phyloP scores from a whole-genome alignment of 1,140 invertebrate genomes.

The Leptonema lineaticorne region DNA sequence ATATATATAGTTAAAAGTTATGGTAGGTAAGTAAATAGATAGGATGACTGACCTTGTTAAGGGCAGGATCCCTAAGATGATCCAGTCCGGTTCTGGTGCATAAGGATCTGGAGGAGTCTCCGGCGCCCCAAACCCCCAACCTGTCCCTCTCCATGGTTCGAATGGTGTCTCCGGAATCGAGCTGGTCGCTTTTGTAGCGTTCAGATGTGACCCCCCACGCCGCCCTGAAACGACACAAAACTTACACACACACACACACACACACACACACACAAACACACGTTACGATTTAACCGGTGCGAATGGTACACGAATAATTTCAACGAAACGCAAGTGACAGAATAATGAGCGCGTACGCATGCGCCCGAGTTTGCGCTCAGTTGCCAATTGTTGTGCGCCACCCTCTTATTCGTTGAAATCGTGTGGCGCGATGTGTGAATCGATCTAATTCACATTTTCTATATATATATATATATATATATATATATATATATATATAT shows the following conservation, averaged over 20 bases:
- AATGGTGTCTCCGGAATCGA: slow-evolving; percentile 19
- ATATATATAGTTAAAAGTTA: background rate
- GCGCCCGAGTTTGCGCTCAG: too few relatives aligned
- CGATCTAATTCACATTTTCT: too few relatives aligned
- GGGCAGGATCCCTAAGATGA: slow-evolving; percentile 69
- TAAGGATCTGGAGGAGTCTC: slow-evolving; percentile 49
- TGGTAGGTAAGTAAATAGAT: background rate
- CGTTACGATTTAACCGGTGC: background rate
- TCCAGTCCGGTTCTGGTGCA: slow-evolving; percentile 67
- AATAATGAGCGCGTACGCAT: too few relatives aligned
- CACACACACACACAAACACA: slow-evolving; percentile 3
- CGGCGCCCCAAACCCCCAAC: slow-evolving; percentile 62
- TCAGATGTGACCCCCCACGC: background rate
- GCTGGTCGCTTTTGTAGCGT: background rate
- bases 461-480: too few relatives aligned
- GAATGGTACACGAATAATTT: too few relatives aligned
- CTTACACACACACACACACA: slow-evolving; percentile 22
- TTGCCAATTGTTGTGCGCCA: too few relatives aligned
- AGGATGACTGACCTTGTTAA: slow-evolving; percentile 68
- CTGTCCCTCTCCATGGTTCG: slow-evolving; percentile 61
- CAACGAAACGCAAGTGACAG: too few relatives aligned
- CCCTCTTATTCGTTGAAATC: too few relatives aligned
- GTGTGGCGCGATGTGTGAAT: too few relatives aligned
- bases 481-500: too few relatives aligned
- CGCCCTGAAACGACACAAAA: background rate